Percentiles rank a stretch among this genome's conserved stretches.
phyloP scores from a whole-genome alignment of 2,113 vertebrate genomes.

The Paraplagusia blochii region DNA sequence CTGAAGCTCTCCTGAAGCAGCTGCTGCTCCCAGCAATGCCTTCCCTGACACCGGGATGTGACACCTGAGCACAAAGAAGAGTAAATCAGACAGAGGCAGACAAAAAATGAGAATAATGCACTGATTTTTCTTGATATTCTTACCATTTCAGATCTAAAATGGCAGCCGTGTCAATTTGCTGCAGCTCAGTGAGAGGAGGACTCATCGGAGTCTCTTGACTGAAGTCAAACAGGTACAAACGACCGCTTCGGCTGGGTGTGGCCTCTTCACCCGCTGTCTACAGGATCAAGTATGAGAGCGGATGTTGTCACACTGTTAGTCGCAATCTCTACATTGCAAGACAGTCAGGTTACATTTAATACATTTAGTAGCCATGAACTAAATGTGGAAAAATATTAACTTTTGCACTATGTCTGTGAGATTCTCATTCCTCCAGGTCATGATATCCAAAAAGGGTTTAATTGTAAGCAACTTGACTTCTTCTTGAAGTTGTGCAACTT shows the following conservation, averaged over 20 bases:
- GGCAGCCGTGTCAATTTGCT: constrained; percentile 82
- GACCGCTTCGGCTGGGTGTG: constrained; percentile 76
- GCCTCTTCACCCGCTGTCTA: constrained; percentile 66
- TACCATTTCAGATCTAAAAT: constrained; percentile 94
- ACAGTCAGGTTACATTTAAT: neutral
- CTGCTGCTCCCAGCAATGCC: constrained; percentile 81
- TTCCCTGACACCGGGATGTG: constrained; percentile 77
- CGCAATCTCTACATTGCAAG: too few species aligned
- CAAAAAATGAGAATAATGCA: neutral
- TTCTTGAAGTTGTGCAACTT: too few species aligned
- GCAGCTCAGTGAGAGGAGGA: constrained; percentile 81
- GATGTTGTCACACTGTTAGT: neutral
- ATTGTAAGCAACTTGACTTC: too few species aligned
- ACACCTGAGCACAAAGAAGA: constrained; percentile 77
- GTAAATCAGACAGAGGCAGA: neutral
- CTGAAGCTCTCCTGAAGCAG: constrained; percentile 81
- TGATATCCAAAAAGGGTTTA: too few species aligned
- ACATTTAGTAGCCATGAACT: too few species aligned
- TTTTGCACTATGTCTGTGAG: too few species aligned
- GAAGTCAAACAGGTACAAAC: constrained; percentile 86
- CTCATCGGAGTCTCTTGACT: constrained; percentile 54
- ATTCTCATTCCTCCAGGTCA: too few species aligned
- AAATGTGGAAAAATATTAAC: too few species aligned
- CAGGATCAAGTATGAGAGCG: neutral
- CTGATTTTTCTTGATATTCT: neutral